Conservation (phyloP, 2,888 invertebrate species). For the Lissonota sp. region DNA sequence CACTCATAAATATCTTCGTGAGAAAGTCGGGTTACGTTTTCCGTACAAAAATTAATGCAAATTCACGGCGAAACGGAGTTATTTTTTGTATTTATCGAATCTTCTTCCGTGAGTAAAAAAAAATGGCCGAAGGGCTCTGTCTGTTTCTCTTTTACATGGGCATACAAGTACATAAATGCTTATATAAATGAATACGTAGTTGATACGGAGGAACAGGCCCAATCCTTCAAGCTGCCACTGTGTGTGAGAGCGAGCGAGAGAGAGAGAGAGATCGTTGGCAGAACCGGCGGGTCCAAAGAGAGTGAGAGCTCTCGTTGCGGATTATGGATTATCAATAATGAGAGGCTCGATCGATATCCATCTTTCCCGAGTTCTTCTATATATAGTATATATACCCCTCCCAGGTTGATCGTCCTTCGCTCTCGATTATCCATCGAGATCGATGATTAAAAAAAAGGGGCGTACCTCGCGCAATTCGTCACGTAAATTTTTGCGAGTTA, state of each 20-base stretch:
- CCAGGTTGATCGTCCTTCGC: conserved; percentile 52
- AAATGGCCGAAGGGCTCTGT: conserved; percentile 13
- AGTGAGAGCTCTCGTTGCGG: conserved; percentile 75
- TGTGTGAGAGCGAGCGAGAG: conserved; percentile 42
- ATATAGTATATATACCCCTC: conserved; percentile 50
- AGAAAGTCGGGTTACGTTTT: not conserved
- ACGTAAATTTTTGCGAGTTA: no score
- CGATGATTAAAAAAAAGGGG: no score
- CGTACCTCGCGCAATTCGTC: no score
- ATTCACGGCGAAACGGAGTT: not conserved
- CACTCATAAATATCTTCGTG: not conserved
- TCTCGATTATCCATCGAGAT: not conserved
- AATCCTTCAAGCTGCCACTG: conserved; percentile 80
- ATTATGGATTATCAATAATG: conserved; percentile 83
- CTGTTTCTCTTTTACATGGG: conserved; percentile 8
- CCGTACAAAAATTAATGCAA: not conserved
- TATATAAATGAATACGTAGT: not conserved
- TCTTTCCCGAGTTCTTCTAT: conserved; percentile 57
- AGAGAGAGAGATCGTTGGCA: conserved; percentile 34
- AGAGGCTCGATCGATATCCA: conserved; percentile 78
- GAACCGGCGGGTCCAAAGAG: conserved; percentile 43
- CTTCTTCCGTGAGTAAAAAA: not conserved
- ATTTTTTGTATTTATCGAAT: conserved; percentile 10
- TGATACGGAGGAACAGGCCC: conserved; percentile 61
- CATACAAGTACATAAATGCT: conserved; percentile 22